phyloP scores from a whole-genome alignment of 1,140 invertebrate species.

The Neotoxoptera formosana region DNA sequence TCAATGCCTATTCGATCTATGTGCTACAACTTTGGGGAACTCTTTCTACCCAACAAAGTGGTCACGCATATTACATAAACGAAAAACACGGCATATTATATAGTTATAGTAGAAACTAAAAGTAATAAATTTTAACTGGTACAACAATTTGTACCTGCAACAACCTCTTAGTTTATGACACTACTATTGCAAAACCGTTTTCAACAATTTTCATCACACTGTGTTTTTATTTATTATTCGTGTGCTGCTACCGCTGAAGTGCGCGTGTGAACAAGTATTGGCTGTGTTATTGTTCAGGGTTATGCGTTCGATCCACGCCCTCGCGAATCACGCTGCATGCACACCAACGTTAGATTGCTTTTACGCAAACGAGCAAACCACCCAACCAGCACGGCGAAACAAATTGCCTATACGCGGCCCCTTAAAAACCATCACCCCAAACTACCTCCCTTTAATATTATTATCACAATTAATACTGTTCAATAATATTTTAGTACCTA shows the following conservation, averaged over 20 bases:
- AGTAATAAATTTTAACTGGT: conserved; percentile 3
- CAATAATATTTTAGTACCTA: background rate
- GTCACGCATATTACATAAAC: background rate
- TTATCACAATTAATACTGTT: background rate
- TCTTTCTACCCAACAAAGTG: background rate
- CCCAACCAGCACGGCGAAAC: background rate
- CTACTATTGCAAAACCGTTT: background rate
- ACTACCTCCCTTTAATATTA: background rate
- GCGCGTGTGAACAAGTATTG: background rate
- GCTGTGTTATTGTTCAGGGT: background rate
- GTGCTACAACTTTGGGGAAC: background rate
- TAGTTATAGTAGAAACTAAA: background rate
- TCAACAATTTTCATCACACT: background rate
- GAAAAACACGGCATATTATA: background rate
- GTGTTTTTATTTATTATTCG: background rate
- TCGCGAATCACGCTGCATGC: background rate
- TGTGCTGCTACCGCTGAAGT: background rate
- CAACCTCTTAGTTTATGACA: background rate
- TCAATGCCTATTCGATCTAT: background rate
- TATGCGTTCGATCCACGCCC: background rate
- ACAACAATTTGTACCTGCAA: background rate
- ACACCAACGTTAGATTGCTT: background rate
- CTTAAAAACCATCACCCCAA: background rate
- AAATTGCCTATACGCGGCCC: background rate
- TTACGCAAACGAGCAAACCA: background rate